phyloP scores from a whole-genome alignment of 2,888 invertebrate species.

The Chouioia cunea region DNA sequence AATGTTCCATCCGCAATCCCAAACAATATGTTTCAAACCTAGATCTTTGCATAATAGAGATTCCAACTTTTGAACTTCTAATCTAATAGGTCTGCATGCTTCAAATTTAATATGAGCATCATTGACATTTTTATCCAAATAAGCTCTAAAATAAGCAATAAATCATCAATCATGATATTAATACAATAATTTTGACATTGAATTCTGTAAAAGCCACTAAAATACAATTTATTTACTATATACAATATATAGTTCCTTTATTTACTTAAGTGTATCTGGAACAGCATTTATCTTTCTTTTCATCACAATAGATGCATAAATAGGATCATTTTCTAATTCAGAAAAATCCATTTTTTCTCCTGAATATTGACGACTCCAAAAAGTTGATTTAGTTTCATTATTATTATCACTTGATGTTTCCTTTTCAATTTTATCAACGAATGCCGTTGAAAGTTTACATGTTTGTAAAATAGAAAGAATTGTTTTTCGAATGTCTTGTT shows the following conservation, averaged over 20 bases:
- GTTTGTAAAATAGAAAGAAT: slow-evolving; percentile 83
- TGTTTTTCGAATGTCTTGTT: slow-evolving; percentile 78
- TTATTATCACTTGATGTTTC: slow-evolving; percentile 70
- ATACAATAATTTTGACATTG: slow-evolving; percentile 47
- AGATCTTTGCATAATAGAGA: slow-evolving; percentile 73
- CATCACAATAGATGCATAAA: slow-evolving; percentile 71
- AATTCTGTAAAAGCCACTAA: too few relatives aligned
- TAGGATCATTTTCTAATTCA: slow-evolving; percentile 70
- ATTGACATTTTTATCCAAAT: slow-evolving; percentile 80
- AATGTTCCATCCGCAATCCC: slow-evolving; percentile 91
- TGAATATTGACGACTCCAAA: slow-evolving; percentile 55
- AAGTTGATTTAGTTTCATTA: slow-evolving; percentile 51
- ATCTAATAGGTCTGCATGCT: slow-evolving; percentile 76
- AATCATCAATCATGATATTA: slow-evolving; percentile 24
- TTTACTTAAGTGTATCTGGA: slow-evolving; percentile 65
- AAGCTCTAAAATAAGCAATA: slow-evolving; percentile 71
- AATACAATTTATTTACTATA: not conserved
- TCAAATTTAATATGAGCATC: slow-evolving; percentile 78
- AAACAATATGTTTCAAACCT: slow-evolving; percentile 74
- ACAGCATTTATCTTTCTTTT: slow-evolving; percentile 68
- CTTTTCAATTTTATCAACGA: slow-evolving; percentile 85
- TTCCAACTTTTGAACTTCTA: slow-evolving; percentile 80
- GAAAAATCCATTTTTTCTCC: slow-evolving; percentile 61
- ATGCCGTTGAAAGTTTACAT: slow-evolving; percentile 88
- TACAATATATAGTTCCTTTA: not conserved